Evolutionary conservation across 2,113 vertebrate species (phyloP), one percentile per base, ranked within the genome.

Genomic region (Poeciliopsis occidentalis): DNA sequence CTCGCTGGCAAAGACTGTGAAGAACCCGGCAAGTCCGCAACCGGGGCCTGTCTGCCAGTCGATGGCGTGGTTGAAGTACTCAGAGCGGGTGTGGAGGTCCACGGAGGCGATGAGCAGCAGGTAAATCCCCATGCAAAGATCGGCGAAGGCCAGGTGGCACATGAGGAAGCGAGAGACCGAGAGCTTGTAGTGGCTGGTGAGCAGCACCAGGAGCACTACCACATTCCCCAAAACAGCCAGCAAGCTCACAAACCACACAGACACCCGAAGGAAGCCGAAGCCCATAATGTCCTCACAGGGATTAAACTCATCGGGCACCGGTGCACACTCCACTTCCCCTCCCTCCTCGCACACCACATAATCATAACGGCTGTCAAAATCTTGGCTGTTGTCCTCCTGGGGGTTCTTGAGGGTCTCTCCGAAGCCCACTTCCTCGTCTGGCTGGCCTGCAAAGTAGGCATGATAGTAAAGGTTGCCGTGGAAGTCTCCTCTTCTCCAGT

Each of bases 241-340:
- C 60, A 98, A 92, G 82, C 96, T 98, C 39, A 99, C 98, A 80
- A 99, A 97, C 98, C 98, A 99, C 70, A 99, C 97, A 2, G 95
- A 95, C 22, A 97, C 93, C 61, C 98, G 94, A 79, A 99, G 92
- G 92, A 98, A 97, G 7, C 89, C 88, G 67, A 97, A 97, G 2
- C 98, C 97, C 98, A 99, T 99, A 74, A 99, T 98, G 89, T 99
- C 98, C 83, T 99, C 98, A 51, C 98, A 99, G 12, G 98, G 98
- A 85, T 99, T 99, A 91, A 99, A 99, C 77, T 98, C 97, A 76
- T 99, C 97, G 0, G 98, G 96, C 65, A 94, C 95, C 5, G 98
- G 98, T 0, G 90, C 93, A 27, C 98, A 99, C 44, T 92, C 83
- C 62, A 99, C 95, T 0, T 97, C 95, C 78, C 96, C 96, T 17